Evolutionary conservation across 2,888 invertebrate species (phyloP).

Genomic region (Aethes cnicana): DNA sequence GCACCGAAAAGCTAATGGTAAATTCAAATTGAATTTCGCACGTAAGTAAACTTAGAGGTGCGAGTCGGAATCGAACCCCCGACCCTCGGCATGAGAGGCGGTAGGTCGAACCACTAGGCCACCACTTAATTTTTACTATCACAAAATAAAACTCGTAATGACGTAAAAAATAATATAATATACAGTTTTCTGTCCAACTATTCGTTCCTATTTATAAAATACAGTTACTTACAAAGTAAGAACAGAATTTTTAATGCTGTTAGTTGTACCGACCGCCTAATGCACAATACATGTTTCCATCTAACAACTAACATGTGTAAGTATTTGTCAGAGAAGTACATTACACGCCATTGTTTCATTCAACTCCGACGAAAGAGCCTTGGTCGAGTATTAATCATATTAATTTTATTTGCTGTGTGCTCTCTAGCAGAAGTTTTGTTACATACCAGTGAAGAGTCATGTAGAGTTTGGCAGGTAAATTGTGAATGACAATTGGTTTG

Average conservation of each 20-base stretch:
- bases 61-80: too few relatives aligned
- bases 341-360: slow-evolving; percentile 47
- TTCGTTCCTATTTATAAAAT: slow-evolving; percentile 4
- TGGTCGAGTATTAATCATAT: slow-evolving; percentile 26
- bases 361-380: slow-evolving; percentile 11
- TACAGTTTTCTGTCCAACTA: too few relatives aligned
- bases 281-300: slow-evolving; percentile 46
- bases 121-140: too few relatives aligned
- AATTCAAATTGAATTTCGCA: too few relatives aligned
- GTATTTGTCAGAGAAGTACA: slow-evolving; percentile 48
- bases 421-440: slow-evolving; percentile 20
- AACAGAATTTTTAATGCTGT: slow-evolving; percentile 25
- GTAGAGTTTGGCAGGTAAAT: too few relatives aligned
- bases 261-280: slow-evolving; percentile 37
- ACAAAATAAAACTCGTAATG: too few relatives aligned
- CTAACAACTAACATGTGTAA: slow-evolving; percentile 43
- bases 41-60: too few relatives aligned
- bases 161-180: too few relatives aligned
- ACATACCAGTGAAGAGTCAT: neutral
- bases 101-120: too few relatives aligned
- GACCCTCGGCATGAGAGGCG: too few relatives aligned
- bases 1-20: too few relatives aligned
- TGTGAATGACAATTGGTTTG: too few relatives aligned
- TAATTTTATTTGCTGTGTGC: slow-evolving; percentile 21
- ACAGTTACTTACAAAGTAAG: slow-evolving; percentile 23